These are phyloP conservation scores for Sarcophaga rosellei DNA, from an alignment of 2,888 invertebrate species.

Conservation along the genomic window DNA sequence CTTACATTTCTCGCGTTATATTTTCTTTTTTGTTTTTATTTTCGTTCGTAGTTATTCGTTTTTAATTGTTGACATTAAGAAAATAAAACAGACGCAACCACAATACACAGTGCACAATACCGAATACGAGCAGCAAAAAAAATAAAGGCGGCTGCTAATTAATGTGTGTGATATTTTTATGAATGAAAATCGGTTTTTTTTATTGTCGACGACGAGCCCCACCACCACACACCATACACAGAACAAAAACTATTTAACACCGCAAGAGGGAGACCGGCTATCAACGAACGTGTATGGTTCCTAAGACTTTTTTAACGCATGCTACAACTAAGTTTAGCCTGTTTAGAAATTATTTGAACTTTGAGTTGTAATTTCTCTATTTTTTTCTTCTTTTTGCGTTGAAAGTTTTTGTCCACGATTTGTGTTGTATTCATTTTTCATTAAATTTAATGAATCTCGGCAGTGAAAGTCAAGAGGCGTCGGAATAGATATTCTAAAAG, in stretches of 20 bases:
- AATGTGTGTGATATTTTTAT: constrained; percentile 58
- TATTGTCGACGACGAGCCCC: neutral
- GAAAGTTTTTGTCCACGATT: constrained; percentile 26
- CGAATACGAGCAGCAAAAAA: neutral
- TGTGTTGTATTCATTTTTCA: neutral
- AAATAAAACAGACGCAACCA: neutral
- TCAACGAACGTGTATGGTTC: neutral
- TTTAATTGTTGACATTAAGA: constrained; percentile 54
- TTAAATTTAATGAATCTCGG: constrained; percentile 21
- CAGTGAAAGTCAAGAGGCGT: neutral
- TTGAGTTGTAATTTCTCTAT: constrained; percentile 6
- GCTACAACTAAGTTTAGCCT: constrained; percentile 34
- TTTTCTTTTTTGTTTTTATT: constrained; percentile 27
- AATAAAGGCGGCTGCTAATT: constrained; percentile 43
- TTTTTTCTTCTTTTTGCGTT: constrained; percentile 9
- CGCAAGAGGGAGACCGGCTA: neutral
- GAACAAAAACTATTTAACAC: neutral
- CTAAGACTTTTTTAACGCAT: constrained; percentile 41
- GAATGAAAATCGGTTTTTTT: constrained; percentile 59
- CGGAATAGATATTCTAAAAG: too few species aligned
- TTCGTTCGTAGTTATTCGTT: neutral
- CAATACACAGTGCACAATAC: neutral
- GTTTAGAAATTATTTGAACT: constrained; percentile 35
- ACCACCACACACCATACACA: neutral
- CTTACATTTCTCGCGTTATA: neutral